phyloP scores from a whole-genome alignment of 1,140 invertebrate genomes.

The Diachasma alloeum region DNA sequence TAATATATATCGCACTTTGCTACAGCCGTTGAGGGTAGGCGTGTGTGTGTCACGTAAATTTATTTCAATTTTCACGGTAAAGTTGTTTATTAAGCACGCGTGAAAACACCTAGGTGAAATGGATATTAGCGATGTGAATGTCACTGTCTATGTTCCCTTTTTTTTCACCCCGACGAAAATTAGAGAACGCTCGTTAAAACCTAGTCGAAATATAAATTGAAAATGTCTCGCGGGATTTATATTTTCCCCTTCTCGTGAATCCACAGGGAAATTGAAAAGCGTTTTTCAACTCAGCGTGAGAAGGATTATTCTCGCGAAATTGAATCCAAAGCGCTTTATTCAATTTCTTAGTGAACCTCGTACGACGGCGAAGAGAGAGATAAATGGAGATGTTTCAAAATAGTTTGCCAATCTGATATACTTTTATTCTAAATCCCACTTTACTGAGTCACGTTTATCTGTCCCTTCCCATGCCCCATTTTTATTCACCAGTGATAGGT shows the following conservation, averaged over 20 bases:
- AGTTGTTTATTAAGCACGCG: neutral
- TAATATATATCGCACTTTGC: neutral
- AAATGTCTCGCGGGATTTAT: neutral
- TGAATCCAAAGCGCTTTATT: neutral
- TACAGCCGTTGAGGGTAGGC: neutral
- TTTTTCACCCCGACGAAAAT: neutral
- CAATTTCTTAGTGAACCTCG: neutral
- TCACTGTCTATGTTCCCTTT: neutral
- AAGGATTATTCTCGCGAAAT: neutral
- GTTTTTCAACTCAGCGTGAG: neutral
- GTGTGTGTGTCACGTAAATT: neutral
- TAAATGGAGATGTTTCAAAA: neutral
- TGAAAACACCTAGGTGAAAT: neutral
- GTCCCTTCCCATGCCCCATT: neutral
- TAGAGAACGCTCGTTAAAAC: neutral
- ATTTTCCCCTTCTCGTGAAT: neutral
- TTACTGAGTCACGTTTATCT: neutral
- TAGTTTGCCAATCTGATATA: neutral
- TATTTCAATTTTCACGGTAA: neutral
- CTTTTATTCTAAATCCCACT: neutral
- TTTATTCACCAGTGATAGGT: conserved; percentile 35
- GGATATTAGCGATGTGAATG: neutral
- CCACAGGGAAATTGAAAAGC: neutral
- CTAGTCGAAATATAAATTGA: neutral
- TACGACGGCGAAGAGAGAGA: neutral